Conservation (phyloP, 2,797 vertebrate genomes). For the Microhierax caerulescens region DNA sequence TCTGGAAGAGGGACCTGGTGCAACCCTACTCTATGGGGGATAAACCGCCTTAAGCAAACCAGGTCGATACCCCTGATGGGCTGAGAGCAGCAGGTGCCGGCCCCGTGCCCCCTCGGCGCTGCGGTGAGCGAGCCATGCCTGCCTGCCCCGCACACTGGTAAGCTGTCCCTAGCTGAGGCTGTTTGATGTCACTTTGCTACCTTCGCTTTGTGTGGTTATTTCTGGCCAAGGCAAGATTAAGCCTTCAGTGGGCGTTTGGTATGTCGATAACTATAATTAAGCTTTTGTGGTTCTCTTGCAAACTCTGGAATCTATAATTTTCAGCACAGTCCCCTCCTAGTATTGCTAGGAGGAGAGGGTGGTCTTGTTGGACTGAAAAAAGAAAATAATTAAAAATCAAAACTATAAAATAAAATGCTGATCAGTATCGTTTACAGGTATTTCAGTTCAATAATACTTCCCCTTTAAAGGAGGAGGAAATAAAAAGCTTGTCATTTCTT, state of each 20-base stretch:
- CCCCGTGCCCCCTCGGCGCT: background rate
- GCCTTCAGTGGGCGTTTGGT: conserved; percentile 38
- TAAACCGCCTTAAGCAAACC: background rate
- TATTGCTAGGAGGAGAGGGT: background rate
- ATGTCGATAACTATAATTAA: conserved; percentile 56
- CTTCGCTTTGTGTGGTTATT: conserved; percentile 34
- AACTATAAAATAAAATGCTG: background rate
- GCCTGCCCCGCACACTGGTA: background rate
- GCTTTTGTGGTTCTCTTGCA: conserved; percentile 13
- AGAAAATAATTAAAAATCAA: background rate
- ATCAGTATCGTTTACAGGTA: background rate
- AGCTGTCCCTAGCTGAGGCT: background rate
- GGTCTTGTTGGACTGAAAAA: background rate
- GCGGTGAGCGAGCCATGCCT: background rate
- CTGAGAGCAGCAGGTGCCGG: background rate
- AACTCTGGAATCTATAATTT: conserved; percentile 52
- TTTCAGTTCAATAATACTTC: background rate
- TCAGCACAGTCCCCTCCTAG: background rate
- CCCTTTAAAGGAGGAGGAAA: background rate
- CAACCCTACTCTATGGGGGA: rapidly evolving
- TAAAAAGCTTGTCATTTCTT: background rate
- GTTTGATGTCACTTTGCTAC: background rate
- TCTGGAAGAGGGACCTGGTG: background rate
- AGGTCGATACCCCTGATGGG: background rate
- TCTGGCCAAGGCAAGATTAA: conserved; percentile 13